These are phyloP conservation scores for Glaucopsyche alexis DNA, from an alignment of 2,888 invertebrate genomes.

Conservation along the genomic window DNA sequence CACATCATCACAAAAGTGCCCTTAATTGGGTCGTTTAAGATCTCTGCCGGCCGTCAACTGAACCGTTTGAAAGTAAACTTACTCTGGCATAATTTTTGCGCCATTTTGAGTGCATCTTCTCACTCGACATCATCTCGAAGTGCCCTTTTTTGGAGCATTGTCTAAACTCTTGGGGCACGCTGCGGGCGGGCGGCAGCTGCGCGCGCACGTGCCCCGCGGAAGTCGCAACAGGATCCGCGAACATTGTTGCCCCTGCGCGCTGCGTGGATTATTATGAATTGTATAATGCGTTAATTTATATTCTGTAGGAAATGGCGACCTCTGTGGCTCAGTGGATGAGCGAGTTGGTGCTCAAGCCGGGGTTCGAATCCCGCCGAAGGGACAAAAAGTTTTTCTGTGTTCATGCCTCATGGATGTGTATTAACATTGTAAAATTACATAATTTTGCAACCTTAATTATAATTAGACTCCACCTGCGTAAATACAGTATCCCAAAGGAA, in stretches of 20 bases:
- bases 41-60: background rate
- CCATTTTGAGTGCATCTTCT: background rate
- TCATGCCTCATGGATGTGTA: too few relatives aligned
- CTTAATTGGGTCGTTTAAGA: background rate
- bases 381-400: too few relatives aligned
- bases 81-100: background rate
- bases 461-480: too few relatives aligned
- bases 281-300: too few relatives aligned
- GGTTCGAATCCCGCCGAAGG: too few relatives aligned
- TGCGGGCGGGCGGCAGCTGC: constrained; percentile 59
- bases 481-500: too few relatives aligned
- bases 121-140: background rate
- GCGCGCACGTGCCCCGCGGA: constrained; percentile 46
- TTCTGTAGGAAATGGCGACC: too few relatives aligned
- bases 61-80: background rate
- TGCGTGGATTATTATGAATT: background rate
- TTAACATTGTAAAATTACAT: too few relatives aligned
- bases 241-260: background rate
- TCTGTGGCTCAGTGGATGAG: too few relatives aligned
- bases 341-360: too few relatives aligned
- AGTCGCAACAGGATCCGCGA: constrained; percentile 35
- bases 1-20: too few relatives aligned
- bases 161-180: constrained; percentile 58
- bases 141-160: background rate
- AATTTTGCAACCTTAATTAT: too few relatives aligned